Evolutionary conservation across 92 coral and sea anemone species (phyloP), one percentile per base, ranked within the genome.

Genomic region (Pocillopora grandis): DNA sequence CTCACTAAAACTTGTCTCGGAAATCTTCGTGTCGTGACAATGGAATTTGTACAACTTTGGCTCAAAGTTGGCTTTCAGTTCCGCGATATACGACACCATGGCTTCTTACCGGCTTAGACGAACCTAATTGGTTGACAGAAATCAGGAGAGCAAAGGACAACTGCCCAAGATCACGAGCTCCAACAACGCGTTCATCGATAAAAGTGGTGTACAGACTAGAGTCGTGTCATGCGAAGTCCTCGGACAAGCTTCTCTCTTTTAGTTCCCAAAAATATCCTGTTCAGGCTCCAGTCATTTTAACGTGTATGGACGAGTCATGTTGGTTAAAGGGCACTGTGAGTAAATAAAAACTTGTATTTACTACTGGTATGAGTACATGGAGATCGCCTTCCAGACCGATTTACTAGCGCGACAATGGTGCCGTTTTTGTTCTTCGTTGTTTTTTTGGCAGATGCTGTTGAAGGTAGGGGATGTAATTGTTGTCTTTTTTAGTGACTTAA

Each of bases 71-170:
- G 42, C 16, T 36, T 36, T 42, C 20, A 19, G 11, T 67, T 33
- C 31, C 20, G 37, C 57, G 66, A 67, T 31, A 49, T 27, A 5
- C 31, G 75, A 79, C 52, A 63, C 60, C 76, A 17, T 10, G 36
- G 21, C 21, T 18, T 36, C 63, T 78, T 61, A 27, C 84, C 16
- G 18, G 17, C 57, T 31, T 56, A 19, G 76, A 68, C 15, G 76
- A 57, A 80, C 67, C 0, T 60, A 35, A 81, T 81, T 81, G 77
- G 85, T 42, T 60, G 85, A 16, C 56, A 5, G 12, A 37, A n/a
- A 81, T 81, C 85, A 81, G 85, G 85, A 81, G 85, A 81, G 66
- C 31, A 9, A 33, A 14, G 35, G 9, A 58, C 61, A 33, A 31
- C 66, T 33, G 23, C 56, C 74, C 74, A 37, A 69, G 56, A 52